Conservation (phyloP, 2,797 vertebrate genomes). For the Tachyglossus aculeatus region DNA sequence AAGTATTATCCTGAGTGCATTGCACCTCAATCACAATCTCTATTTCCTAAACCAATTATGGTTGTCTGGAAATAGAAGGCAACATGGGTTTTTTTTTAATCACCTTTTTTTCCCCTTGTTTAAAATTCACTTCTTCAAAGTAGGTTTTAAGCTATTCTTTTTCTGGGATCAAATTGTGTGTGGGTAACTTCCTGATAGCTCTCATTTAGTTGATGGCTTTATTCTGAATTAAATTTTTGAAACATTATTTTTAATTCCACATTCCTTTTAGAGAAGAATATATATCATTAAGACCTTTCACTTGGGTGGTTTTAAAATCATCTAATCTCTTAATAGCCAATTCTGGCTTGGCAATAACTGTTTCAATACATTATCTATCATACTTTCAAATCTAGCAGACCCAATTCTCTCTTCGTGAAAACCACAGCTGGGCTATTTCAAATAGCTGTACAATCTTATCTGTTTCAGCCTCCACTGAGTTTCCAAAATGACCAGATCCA, state of each 20-base stretch:
- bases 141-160: conserved; percentile 27
- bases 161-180: conserved; percentile 30
- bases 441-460: conserved; percentile 33
- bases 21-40: conserved; percentile 30
- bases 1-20: conserved; percentile 36
- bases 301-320: conserved; percentile 37
- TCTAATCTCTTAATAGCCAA: conserved; percentile 53
- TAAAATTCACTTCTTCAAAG: conserved; percentile 38
- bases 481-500: too few relatives aligned
- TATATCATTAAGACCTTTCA: conserved; percentile 40
- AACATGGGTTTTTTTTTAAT: background rate
- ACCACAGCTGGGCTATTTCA: conserved; percentile 30
- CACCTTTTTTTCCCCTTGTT: conserved; percentile 10
- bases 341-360: conserved; percentile 42
- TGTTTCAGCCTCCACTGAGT: conserved; percentile 41
- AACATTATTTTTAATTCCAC: conserved; percentile 32
- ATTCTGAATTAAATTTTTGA: conserved; percentile 34
- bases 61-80: conserved; percentile 15
- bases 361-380: background rate
- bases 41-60: conserved; percentile 41
- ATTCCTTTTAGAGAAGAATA: conserved; percentile 14
- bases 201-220: conserved; percentile 59
- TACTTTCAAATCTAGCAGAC: background rate
- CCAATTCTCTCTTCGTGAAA: conserved; percentile 32
- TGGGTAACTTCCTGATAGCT: conserved; percentile 46